phyloP scores from a whole-genome alignment of 2,797 vertebrate species.

The Iguana delicatissima region DNA sequence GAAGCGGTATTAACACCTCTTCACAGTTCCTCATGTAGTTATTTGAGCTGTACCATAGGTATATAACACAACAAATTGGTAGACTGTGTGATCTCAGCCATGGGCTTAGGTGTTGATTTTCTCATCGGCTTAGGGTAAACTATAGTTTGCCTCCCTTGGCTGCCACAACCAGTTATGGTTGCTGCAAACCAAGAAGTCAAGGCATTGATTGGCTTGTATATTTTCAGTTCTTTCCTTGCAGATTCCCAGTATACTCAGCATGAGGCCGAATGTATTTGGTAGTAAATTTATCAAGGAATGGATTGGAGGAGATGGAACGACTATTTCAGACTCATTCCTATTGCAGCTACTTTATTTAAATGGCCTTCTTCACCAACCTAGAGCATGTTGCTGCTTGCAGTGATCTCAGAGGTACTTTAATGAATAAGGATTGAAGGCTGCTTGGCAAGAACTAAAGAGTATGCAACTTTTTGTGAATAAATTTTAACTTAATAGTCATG shows the following conservation, averaged over 20 bases:
- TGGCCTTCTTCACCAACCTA: neutral
- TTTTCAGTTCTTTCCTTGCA: neutral
- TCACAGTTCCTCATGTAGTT: neutral
- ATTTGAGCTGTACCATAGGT: neutral
- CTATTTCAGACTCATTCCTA: neutral
- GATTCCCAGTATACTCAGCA: neutral
- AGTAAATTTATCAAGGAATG: neutral
- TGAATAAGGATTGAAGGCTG: neutral
- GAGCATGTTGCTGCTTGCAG: neutral
- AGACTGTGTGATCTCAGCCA: neutral
- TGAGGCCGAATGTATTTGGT: neutral
- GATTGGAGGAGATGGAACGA: neutral
- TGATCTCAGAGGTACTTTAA: neutral
- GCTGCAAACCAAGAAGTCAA: neutral
- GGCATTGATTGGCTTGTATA: neutral
- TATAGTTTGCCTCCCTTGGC: neutral
- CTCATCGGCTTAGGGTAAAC: neutral
- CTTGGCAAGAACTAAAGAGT: neutral
- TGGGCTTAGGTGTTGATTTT: neutral
- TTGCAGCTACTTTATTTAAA: slow-evolving; percentile 3
- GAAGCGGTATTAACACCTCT: neutral
- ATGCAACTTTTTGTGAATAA: neutral
- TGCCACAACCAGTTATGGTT: neutral
- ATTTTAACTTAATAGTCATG: neutral
- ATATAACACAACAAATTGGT: neutral